Base-by-base conservation (phyloP, 2,113 vertebrate species). In the Strix uralensis region DNA sequence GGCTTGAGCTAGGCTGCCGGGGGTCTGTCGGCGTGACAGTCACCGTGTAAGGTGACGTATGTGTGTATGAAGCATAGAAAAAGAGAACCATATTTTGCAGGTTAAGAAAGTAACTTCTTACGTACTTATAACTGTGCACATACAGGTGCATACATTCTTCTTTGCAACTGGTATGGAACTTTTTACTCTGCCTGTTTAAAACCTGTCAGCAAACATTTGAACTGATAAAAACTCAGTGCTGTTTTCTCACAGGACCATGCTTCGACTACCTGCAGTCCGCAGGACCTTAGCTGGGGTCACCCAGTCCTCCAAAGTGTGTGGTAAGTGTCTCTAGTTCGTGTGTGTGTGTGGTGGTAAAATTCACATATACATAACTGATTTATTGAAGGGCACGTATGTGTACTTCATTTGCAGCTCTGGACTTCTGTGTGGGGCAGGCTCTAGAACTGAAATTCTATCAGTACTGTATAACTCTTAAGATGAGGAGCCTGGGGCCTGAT, bases 191-290 rank as follows among this genome's bases (percentile, higher is more conserved):
- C 42, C 17, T 25, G 9, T 42, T 81, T 40, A 32, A 23, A 84
- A 26, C 15, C 11, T 18, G 15, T 9, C 12, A 6, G 65, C 25
- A 74, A 52, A 26, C 52, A 2, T 29, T 32, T 10, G 34, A 57
- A 19, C 13, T 14, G 61, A 3, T 63, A 32, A 67, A 42, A 59
- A 23, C 72, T 32, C 3, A 2, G 5, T 20, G 29, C 21, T 81
- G 57, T 94, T n/a, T 89, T 36, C 73, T 94, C 90, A 93, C 36
- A 99, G 99, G 95, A 96, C 70, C 84, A 99, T 99, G 99, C 87
- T 99, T 93, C 98, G 99, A 91, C 97, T 99, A 36, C 97, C 98
- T 75, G 97, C 92, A 49, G 93, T 98, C 78, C 98, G 95, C 93
- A 98, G 98, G 92, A 96, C 98, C 92, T 85, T 99, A 34, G 82